Evolutionary conservation across 1,140 invertebrate species (phyloP).

Genomic region (Holcopasites calliopsidis): DNA sequence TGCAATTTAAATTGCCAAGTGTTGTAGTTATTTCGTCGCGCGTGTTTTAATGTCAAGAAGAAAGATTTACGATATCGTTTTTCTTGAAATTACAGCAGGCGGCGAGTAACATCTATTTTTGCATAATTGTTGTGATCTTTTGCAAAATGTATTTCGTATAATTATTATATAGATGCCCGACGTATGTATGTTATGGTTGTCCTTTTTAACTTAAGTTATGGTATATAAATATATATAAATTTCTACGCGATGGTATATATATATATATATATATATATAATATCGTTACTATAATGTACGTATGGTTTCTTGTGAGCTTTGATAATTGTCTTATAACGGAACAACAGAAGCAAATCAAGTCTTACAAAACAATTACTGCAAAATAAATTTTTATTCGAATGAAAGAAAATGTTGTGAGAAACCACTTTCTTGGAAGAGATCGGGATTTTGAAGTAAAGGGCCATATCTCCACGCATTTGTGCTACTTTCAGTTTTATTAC

Average conservation of each 20-base stretch:
- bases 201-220: conserved; percentile 66
- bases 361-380: conserved; percentile 1
- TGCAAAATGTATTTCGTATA: conserved; percentile 70
- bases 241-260: conserved; percentile 62
- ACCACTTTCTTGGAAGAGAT: conserved; percentile 44
- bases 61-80: conserved; percentile 7
- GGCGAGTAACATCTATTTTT: conserved; percentile 69
- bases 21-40: conserved; percentile 17
- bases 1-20: conserved; percentile 23
- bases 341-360: conserved; percentile 21
- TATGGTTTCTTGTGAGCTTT: conserved; percentile 66
- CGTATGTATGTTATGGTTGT: conserved; percentile 69
- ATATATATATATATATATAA: conserved; percentile 62
- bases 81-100: conserved; percentile 34
- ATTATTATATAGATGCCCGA: conserved; percentile 64
- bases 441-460: conserved; percentile 59
- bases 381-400: conserved; percentile 43
- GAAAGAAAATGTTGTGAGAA: conserved; percentile 30
- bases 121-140: conserved; percentile 74
- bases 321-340: conserved; percentile 45
- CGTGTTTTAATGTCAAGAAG: not conserved
- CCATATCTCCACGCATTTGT: conserved; percentile 53
- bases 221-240: conserved; percentile 68
- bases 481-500: conserved; percentile 26
- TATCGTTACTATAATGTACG: conserved; percentile 64